These are phyloP conservation scores for Decapterus maruadsi DNA, from an alignment of 2,797 vertebrate genomes.

Conservation along the genomic window DNA sequence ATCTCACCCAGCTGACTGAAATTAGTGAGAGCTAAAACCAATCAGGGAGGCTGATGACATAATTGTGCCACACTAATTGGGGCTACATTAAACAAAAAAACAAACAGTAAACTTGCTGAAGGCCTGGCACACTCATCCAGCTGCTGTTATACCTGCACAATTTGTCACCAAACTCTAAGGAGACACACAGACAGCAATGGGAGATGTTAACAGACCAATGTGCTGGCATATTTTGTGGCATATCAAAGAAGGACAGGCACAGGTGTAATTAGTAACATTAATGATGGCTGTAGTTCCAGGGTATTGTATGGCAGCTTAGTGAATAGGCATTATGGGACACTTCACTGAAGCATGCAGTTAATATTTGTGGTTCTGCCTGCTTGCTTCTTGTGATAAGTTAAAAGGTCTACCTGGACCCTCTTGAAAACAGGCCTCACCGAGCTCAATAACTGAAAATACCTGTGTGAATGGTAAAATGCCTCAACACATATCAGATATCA, in stretches of 20 bases:
- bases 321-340: background rate
- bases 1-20: background rate
- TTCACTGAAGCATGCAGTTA: background rate
- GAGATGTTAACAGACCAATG: too few relatives aligned
- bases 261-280: background rate
- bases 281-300: background rate
- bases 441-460: background rate
- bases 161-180: background rate
- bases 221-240: background rate
- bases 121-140: background rate
- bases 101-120: background rate
- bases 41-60: background rate
- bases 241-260: background rate
- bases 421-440: background rate
- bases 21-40: background rate
- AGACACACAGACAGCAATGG: too few relatives aligned
- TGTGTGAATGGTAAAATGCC: background rate
- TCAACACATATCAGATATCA: background rate
- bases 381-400: background rate
- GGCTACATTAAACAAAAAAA: too few relatives aligned
- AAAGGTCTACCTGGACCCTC: background rate
- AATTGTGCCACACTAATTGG: background rate
- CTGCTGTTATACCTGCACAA: slow-evolving; percentile 7
- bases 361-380: background rate
- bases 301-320: background rate